Conservation (phyloP, 2,113 vertebrate genomes). For the Cettia cetti region DNA sequence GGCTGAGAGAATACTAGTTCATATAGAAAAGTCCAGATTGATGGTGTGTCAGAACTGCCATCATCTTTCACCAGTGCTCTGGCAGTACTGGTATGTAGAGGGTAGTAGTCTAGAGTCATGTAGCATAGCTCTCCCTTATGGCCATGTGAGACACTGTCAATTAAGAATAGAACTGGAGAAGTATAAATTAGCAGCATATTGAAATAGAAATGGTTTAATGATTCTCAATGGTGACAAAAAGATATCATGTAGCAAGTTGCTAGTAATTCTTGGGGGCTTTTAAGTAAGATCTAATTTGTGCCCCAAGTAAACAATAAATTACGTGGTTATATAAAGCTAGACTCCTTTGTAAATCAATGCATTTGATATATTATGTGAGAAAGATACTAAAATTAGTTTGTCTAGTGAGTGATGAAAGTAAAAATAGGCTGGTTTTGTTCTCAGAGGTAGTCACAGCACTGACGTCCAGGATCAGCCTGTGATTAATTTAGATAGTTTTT, state of each 20-base stretch:
- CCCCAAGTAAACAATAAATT: neutral
- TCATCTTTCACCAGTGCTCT: neutral
- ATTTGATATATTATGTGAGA: constrained; percentile 2
- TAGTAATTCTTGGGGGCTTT: neutral
- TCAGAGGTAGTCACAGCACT: neutral
- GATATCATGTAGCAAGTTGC: neutral
- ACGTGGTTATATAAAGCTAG: neutral
- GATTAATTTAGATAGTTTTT: neutral
- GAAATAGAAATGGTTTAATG: neutral
- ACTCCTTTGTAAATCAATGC: neutral
- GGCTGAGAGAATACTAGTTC: neutral
- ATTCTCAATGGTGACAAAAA: neutral
- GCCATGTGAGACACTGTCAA: neutral
- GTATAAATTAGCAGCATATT: neutral
- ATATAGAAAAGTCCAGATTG: neutral
- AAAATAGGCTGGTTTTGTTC: constrained; percentile 6
- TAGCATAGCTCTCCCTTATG: neutral
- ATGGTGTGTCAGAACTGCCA: neutral
- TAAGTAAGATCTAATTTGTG: neutral
- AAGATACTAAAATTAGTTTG: neutral
- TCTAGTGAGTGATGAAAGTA: neutral
- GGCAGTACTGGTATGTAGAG: neutral
- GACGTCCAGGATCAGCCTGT: neutral
- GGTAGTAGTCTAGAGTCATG: neutral
- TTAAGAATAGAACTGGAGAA: neutral